Conservation (phyloP, 2,888 invertebrate genomes). For the Leucoma salicis region DNA sequence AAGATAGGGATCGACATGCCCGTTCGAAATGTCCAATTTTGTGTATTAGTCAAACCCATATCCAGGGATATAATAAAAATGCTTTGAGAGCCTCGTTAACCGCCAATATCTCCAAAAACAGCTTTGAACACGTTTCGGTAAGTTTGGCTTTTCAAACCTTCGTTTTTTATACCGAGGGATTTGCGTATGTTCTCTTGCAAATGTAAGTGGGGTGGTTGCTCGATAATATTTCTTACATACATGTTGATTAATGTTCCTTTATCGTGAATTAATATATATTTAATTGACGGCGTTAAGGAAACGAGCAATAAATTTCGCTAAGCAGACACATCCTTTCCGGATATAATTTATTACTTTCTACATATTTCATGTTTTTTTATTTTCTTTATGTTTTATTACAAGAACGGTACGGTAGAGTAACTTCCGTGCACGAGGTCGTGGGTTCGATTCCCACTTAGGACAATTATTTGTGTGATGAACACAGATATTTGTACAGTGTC, state of each 20-base stretch:
- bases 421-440: no score
- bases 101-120: constrained; percentile 63
- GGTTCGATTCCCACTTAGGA: no score
- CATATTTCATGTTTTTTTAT: not conserved
- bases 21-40: constrained; percentile 45
- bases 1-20: constrained; percentile 36
- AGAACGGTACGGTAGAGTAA: not conserved
- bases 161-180: constrained; percentile 58
- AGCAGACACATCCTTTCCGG: constrained; percentile 14
- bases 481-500: no score
- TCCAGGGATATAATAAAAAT: constrained; percentile 57
- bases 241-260: constrained; percentile 42
- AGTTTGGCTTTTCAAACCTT: constrained; percentile 56
- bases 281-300: constrained; percentile 38
- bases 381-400: not conserved
- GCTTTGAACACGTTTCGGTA: constrained; percentile 61
- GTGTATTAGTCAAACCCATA: constrained; percentile 57
- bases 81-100: constrained; percentile 46
- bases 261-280: constrained; percentile 40
- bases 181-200: constrained; percentile 48
- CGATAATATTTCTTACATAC: constrained; percentile 34
- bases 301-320: constrained; percentile 29
- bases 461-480: no score
- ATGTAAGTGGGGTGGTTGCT: constrained; percentile 37
- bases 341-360: constrained; percentile 16